Base-by-base conservation (phyloP, 1,140 invertebrate species). In the Trachymyrmex septentrionalis region DNA sequence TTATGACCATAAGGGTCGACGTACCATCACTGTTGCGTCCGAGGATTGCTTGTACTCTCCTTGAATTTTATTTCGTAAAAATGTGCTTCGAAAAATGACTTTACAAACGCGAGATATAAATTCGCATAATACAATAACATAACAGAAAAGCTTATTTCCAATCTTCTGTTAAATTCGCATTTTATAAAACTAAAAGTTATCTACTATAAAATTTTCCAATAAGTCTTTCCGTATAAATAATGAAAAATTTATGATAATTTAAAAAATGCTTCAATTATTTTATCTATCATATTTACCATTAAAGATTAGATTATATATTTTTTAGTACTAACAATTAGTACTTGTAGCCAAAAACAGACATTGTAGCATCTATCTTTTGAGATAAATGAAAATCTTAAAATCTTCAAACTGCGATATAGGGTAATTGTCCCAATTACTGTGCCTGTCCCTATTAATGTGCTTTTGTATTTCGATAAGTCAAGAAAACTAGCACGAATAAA, bases 1-100 rank as follows among this genome's bases (percentile, higher is more conserved):
- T 61, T 84, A 84, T 73, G 66, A 72, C 53, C 66, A 24, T 44
- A 27, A 82, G 80, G 55, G 53, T 82, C 53, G 80, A 73, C 67
- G 48, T 30, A 53, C 4, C 34, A 12, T 34, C 6, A 30, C 6
- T 0, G n/a, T 64, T 27, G n/a, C 7, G 50, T 84, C 44, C 57
- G 55, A 81, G 3, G n/a, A 38, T 75, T 4, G 34, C 34, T 55
- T 24, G 2, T 57, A 3, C 14, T 48, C 34, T 27, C 61, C 10
- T 61, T 12, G 34, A 27, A 73, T 59, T 48, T 75, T 84, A 73
- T 61, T 48, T 73, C 48, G 14, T 19, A 14, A 61, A 75, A 63
- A 61, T n/a, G 30, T 48, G 24, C 16, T 63, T 24, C 19, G 14
- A 73, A 27, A 57, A 59, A 30, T 57, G 7, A 55, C n/a, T 80